Conservation (phyloP, 2,888 invertebrate species). For the Drosophila antonietae region DNA sequence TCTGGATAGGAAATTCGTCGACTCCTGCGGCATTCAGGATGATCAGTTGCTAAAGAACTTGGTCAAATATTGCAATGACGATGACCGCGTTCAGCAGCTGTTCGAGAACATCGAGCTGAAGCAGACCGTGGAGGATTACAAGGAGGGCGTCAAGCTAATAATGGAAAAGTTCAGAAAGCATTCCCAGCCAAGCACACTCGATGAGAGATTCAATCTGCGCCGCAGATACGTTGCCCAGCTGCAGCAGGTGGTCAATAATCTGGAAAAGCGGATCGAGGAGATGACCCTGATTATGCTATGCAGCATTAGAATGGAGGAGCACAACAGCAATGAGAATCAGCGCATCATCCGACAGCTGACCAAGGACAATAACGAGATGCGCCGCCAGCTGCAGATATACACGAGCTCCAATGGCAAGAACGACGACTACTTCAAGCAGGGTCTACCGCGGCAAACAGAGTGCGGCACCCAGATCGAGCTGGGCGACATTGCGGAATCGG, state of each 20-base stretch:
- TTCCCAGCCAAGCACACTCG: slow-evolving; percentile 22
- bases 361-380: slow-evolving; percentile 56
- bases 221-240: slow-evolving; percentile 38
- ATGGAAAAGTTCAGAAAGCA: slow-evolving; percentile 51
- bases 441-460: slow-evolving; percentile 16
- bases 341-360: slow-evolving; percentile 41
- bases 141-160: slow-evolving; percentile 41
- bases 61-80: slow-evolving; percentile 37
- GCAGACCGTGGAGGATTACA: slow-evolving; percentile 44
- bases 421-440: slow-evolving; percentile 30
- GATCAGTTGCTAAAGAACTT: slow-evolving; percentile 56
- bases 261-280: slow-evolving; percentile 55
- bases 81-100: slow-evolving; percentile 38
- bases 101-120: slow-evolving; percentile 57
- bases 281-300: slow-evolving; percentile 54
- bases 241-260: slow-evolving; percentile 23
- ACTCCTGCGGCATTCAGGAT: slow-evolving; percentile 40
- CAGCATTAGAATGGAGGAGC: slow-evolving; percentile 33
- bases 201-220: slow-evolving; percentile 34
- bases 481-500: slow-evolving; percentile 3
- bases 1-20: slow-evolving; percentile 35
- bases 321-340: slow-evolving; percentile 39
- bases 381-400: slow-evolving; percentile 57
- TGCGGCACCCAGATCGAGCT: slow-evolving; percentile 48
- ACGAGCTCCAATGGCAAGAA: not conserved